phyloP scores from a whole-genome alignment of 2,888 invertebrate genomes.

The Chirona hameri region DNA sequence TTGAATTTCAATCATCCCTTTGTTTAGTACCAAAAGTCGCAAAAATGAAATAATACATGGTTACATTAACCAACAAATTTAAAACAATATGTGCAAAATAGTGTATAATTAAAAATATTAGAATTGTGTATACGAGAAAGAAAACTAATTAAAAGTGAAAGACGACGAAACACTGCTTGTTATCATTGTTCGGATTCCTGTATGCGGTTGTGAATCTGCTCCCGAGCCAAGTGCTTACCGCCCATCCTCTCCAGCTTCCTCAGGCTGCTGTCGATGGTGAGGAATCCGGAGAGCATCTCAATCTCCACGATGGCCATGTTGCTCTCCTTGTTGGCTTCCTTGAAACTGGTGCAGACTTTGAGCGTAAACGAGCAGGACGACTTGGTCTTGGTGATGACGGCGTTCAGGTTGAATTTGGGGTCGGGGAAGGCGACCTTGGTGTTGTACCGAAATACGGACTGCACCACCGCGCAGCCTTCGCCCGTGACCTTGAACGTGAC shows the following conservation, averaged over 20 bases:
- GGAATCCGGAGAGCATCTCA: conserved; percentile 47
- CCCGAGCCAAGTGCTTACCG: not conserved
- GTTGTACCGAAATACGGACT: conserved; percentile 53
- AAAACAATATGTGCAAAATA: too few species aligned
- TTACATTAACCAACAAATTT: too few species aligned
- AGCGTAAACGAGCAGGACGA: not conserved
- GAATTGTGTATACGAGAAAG: too few species aligned
- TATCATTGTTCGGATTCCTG: too few species aligned
- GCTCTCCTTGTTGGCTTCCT: conserved; percentile 50
- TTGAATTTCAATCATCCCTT: too few species aligned
- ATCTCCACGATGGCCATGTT: conserved; percentile 54
- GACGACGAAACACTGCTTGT: too few species aligned
- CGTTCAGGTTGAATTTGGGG: conserved; percentile 43
- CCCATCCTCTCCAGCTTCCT: conserved; percentile 12
- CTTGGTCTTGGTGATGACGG: not conserved
- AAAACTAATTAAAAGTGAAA: too few species aligned
- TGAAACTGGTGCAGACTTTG: conserved; percentile 30
- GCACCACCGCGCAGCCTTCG: conserved; percentile 38
- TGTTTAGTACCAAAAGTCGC: too few species aligned
- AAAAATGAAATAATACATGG: too few species aligned
- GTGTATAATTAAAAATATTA: too few species aligned
- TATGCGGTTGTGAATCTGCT: too few species aligned
- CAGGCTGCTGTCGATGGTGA: conserved; percentile 31
- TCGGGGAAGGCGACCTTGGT: conserved; percentile 53
- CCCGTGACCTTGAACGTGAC: conserved; percentile 22